Percentiles rank a stretch among this genome's conserved stretches.
phyloP scores from a whole-genome alignment of 2,797 vertebrate genomes.

The Gorsachius magnificus region DNA sequence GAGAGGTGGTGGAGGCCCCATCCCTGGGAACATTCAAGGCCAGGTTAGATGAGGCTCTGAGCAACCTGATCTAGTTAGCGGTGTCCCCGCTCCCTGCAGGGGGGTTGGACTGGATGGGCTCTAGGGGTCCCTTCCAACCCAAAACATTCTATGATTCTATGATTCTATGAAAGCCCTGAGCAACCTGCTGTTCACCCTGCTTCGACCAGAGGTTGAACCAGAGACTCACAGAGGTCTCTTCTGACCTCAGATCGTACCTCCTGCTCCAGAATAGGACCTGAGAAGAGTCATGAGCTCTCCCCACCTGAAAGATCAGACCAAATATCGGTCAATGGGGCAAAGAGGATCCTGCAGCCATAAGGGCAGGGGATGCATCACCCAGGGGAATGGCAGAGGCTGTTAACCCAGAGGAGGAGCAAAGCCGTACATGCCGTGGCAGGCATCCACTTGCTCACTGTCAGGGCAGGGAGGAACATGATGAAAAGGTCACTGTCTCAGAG shows the following conservation, averaged over 20 bases:
- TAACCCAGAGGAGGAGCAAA: background rate
- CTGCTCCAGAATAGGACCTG: background rate
- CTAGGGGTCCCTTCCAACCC: too few species aligned
- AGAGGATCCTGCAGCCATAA: background rate
- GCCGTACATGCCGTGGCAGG: background rate
- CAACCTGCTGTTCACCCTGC: background rate
- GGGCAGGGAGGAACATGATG: background rate
- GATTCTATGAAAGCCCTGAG: too few species aligned
- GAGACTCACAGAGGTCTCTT: background rate
- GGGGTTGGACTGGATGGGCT: too few species aligned
- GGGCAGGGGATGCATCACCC: background rate
- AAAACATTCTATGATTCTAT: too few species aligned
- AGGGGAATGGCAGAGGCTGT: background rate
- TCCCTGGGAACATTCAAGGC: too few species aligned
- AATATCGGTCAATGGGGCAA: background rate
- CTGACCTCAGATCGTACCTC: background rate
- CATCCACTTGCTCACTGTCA: accelerated
- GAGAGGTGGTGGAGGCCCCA: too few species aligned
- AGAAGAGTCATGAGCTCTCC: background rate
- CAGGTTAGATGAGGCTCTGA: too few species aligned
- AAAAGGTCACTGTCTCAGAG: background rate
- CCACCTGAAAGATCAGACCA: background rate
- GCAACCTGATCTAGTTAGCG: too few species aligned
- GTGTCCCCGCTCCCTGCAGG: too few species aligned
- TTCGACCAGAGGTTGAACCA: background rate